A percentile compares a stretch with the other conserved stretches of the same genome.
These are phyloP conservation scores for Leguminivora glycinivorella DNA, from an alignment of 1,140 invertebrate species.

Conservation along the genomic window DNA sequence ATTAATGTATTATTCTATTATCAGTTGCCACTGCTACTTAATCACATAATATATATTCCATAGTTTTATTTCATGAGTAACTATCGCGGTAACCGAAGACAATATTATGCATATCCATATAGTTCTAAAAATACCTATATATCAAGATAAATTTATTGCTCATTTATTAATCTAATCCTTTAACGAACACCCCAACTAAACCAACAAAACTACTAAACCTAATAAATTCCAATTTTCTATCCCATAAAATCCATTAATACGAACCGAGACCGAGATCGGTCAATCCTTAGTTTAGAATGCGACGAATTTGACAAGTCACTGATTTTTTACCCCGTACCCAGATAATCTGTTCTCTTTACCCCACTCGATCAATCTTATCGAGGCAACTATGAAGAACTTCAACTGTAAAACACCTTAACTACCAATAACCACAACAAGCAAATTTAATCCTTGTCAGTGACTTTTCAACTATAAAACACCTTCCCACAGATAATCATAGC, in stretches of 20 bases:
- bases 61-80: no score
- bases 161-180: no score
- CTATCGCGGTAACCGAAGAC: no score
- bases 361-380: conserved; percentile 78
- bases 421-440: neutral
- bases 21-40: no score
- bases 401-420: conserved; percentile 24
- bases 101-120: no score
- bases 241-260: conserved; percentile 30
- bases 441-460: conserved; percentile 37
- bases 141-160: no score
- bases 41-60: no score
- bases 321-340: conserved; percentile 66
- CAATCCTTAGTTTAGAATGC: conserved; percentile 64
- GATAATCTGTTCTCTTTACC: conserved; percentile 75
- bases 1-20: no score
- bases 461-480: no score
- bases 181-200: neutral
- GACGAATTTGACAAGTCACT: conserved; percentile 76
- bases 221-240: conserved; percentile 27
- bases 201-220: neutral
- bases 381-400: conserved; percentile 50
- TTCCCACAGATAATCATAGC: no score
- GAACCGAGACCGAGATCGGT: conserved; percentile 52
- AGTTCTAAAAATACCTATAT: no score